A percentile compares a stretch with the other conserved stretches of the same genome.
phyloP scores from a whole-genome alignment of 1,140 invertebrate species.

The Frieseomelitta varia region DNA sequence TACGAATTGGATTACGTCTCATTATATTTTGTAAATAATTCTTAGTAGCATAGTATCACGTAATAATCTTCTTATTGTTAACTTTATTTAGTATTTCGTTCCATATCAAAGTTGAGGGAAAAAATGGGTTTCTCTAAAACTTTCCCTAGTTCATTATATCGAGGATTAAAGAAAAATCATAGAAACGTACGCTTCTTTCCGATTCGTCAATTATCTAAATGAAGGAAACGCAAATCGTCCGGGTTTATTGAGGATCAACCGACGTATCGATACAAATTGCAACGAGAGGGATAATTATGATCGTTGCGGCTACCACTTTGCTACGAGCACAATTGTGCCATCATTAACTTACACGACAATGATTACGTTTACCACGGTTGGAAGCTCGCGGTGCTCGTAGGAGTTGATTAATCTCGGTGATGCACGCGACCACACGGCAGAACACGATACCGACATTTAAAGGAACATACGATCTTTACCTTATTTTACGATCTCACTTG shows the following conservation, averaged over 20 bases:
- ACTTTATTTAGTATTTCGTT: too few species aligned
- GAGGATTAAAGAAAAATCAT: not conserved
- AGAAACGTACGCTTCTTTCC: not conserved
- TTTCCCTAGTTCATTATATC: not conserved
- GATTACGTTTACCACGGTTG: slow-evolving; percentile 39
- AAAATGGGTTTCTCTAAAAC: not conserved
- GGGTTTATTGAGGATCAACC: not conserved
- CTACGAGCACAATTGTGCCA: slow-evolving; percentile 4
- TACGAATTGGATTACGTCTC: too few species aligned
- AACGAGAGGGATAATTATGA: slow-evolving; percentile 15
- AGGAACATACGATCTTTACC: slow-evolving; percentile 29
- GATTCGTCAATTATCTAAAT: not conserved
- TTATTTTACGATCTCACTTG: not conserved
- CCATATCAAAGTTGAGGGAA: too few species aligned
- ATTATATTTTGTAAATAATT: too few species aligned
- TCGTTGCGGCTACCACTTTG: slow-evolving; percentile 17
- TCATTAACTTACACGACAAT: slow-evolving; percentile 35
- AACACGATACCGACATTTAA: slow-evolving; percentile 37
- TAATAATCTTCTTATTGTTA: not conserved
- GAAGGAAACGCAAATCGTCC: not conserved
- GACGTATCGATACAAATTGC: not conserved
- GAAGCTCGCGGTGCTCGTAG: slow-evolving; percentile 35
- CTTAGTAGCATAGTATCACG: not conserved
- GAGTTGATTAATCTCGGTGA: slow-evolving; percentile 43
- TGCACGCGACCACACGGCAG: slow-evolving; percentile 22